Conservation (phyloP, 2,888 invertebrate species). For the Mechanitis mazaeus region DNA sequence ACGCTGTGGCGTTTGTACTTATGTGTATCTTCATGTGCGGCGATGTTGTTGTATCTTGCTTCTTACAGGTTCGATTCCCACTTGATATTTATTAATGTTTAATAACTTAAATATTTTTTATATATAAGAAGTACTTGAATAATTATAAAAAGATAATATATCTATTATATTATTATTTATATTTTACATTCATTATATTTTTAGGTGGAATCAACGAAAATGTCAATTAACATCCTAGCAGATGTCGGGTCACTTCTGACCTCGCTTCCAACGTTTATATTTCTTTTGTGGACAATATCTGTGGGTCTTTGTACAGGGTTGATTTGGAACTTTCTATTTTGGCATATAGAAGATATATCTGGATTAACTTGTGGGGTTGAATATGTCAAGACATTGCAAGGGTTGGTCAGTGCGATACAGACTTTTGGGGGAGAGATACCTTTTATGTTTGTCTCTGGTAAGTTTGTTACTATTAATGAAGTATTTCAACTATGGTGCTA, state of each 20-base stretch:
- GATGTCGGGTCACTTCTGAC: conserved; percentile 82
- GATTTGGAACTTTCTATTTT: conserved; percentile 92
- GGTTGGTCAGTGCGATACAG: conserved; percentile 84
- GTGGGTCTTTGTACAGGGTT: conserved; percentile 91
- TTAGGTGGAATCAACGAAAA: conserved; percentile 79
- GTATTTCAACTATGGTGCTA: too few species aligned
- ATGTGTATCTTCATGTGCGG: conserved; percentile 80
- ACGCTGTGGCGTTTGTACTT: conserved; percentile 87
- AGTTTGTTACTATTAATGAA: conserved; percentile 25
- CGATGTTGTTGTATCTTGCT: conserved; percentile 80
- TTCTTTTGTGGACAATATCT: conserved; percentile 86
- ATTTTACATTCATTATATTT: conserved; percentile 35
- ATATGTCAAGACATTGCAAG: conserved; percentile 85
- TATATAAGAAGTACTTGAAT: too few species aligned
- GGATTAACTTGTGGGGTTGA: conserved; percentile 57
- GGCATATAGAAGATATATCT: conserved; percentile 87
- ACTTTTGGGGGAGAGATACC: conserved; percentile 91
- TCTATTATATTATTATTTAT: too few species aligned
- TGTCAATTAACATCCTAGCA: conserved; percentile 80
- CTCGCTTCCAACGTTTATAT: conserved; percentile 82
- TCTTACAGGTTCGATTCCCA: conserved; percentile 70
- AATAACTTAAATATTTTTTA: neutral
- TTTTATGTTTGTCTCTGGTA: conserved; percentile 89
- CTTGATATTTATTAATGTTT: conserved; percentile 5
- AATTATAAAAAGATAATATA: too few species aligned